Percentiles rank a stretch among this genome's conserved stretches.
phyloP scores from a whole-genome alignment of 1,140 invertebrate species.

The Cyphomyrmex costatus region DNA sequence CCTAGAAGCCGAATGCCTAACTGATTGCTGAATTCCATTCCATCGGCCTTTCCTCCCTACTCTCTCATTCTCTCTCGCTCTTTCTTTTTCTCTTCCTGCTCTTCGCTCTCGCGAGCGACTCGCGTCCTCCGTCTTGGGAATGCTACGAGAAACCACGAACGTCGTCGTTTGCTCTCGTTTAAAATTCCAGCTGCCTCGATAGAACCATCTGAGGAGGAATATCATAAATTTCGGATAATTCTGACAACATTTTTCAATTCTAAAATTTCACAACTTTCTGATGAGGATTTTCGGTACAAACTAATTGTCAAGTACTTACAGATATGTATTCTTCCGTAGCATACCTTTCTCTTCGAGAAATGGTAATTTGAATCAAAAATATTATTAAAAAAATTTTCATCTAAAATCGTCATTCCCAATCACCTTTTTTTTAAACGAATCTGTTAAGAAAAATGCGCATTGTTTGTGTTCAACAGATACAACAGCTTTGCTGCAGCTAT shows the following conservation, averaged over 20 bases:
- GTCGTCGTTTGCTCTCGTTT: slow-evolving; percentile 51
- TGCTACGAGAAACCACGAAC: slow-evolving; percentile 41
- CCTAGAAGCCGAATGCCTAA: slow-evolving; percentile 74
- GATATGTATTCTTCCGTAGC: too few species aligned
- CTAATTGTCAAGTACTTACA: background rate
- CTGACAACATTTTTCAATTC: background rate
- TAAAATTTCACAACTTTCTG: too few species aligned
- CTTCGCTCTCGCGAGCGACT: slow-evolving; percentile 39
- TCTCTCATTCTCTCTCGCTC: background rate
- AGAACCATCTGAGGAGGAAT: background rate
- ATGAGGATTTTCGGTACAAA: background rate
- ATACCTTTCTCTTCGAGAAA: background rate
- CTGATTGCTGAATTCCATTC: slow-evolving; percentile 78
- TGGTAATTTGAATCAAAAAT: background rate
- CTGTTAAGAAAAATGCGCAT: background rate
- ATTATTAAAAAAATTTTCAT: background rate
- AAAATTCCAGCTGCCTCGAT: slow-evolving; percentile 40
- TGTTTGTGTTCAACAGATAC: too few species aligned
- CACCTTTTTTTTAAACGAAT: background rate
- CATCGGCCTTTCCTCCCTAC: slow-evolving; percentile 52
- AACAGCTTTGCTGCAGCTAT: too few species aligned
- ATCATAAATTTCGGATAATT: background rate
- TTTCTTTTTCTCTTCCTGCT: slow-evolving; percentile 29
- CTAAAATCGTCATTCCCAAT: background rate
- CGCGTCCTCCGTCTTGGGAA: slow-evolving; percentile 38